phyloP scores from a whole-genome alignment of 1,140 invertebrate genomes.

The Scaptomyza hsui region DNA sequence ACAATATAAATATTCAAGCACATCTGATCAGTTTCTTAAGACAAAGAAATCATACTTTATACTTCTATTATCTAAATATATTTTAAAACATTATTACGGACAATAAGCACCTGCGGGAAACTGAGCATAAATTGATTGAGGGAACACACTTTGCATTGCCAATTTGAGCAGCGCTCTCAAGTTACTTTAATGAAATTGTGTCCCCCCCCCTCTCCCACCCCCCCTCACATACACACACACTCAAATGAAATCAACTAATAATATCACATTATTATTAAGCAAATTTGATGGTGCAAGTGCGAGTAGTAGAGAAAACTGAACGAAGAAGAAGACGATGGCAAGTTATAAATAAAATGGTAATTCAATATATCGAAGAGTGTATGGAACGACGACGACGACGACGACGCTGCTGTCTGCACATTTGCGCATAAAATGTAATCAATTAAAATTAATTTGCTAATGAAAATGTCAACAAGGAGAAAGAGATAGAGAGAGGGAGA shows the following conservation, averaged over 20 bases:
- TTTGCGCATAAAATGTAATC: conserved; percentile 73
- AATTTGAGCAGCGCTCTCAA: conserved; percentile 26
- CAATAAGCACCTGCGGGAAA: conserved; percentile 6
- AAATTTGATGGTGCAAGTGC: not conserved
- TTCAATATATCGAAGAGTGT: conserved; percentile 58
- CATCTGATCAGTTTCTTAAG: too few species aligned
- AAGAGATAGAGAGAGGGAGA: too few species aligned
- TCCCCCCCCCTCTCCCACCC: not conserved
- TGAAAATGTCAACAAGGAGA: conserved; percentile 70
- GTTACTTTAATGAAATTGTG: conserved; percentile 56
- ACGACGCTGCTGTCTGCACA: conserved; percentile 43
- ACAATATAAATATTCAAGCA: too few species aligned
- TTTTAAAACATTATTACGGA: not conserved
- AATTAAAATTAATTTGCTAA: conserved; percentile 77
- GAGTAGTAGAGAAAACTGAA: conserved; percentile 6
- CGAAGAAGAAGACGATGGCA: conserved; percentile 8
- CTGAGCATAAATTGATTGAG: conserved; percentile 31
- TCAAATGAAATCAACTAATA: conserved; percentile 43
- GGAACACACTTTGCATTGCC: conserved; percentile 11
- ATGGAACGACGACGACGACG: not conserved
- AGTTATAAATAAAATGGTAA: conserved; percentile 69
- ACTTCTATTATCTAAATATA: too few species aligned
- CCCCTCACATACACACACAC: not conserved
- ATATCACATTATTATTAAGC: conserved; percentile 47
- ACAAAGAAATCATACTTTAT: not conserved